Percentiles rank a stretch among this genome's conserved stretches.
These are phyloP conservation scores for Apis laboriosa DNA, from an alignment of 1,140 invertebrate species.

Conservation along the genomic window DNA sequence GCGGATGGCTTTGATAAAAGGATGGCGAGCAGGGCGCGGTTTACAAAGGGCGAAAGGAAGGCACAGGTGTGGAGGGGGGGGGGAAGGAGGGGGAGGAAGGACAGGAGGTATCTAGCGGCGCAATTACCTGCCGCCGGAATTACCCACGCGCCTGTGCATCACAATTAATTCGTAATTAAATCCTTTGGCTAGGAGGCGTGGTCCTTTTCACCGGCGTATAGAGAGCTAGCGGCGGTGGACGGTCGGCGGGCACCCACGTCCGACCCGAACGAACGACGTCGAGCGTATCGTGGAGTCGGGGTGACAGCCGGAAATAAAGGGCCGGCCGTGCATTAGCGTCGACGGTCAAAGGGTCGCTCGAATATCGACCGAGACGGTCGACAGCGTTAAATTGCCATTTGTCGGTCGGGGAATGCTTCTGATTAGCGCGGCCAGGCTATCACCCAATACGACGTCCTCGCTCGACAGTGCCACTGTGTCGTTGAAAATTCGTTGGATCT, in stretches of 20 bases:
- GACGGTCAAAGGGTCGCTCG: slow-evolving; percentile 72
- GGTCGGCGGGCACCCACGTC: slow-evolving; percentile 53
- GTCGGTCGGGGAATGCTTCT: slow-evolving; percentile 65
- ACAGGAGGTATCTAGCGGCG: slow-evolving; percentile 9
- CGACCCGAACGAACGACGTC: slow-evolving; percentile 48
- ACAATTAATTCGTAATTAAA: slow-evolving; percentile 76
- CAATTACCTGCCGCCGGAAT: slow-evolving; percentile 64
- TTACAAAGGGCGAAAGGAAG: slow-evolving; percentile 29
- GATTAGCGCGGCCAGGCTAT: slow-evolving; percentile 53
- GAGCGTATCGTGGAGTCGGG: slow-evolving; percentile 60
- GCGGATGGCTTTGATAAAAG: slow-evolving; percentile 38
- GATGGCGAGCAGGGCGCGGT: neutral
- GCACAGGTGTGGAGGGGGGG: slow-evolving; percentile 8
- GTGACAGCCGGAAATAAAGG: slow-evolving; percentile 77
- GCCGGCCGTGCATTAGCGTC: slow-evolving; percentile 71
- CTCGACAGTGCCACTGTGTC: neutral
- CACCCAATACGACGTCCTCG: slow-evolving; percentile 52
- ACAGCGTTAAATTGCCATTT: slow-evolving; percentile 76
- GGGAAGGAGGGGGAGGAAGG: neutral
- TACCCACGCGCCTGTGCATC: slow-evolving; percentile 67
- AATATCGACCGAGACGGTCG: slow-evolving; percentile 72
- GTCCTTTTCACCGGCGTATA: slow-evolving; percentile 44
- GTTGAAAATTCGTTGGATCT: slow-evolving; percentile 20
- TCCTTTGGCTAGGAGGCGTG: slow-evolving; percentile 63
- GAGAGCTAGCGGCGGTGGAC: slow-evolving; percentile 30